These are phyloP conservation scores for Caerostris extrusa DNA, from an alignment of 1,140 invertebrate species.

Conservation along the genomic window DNA sequence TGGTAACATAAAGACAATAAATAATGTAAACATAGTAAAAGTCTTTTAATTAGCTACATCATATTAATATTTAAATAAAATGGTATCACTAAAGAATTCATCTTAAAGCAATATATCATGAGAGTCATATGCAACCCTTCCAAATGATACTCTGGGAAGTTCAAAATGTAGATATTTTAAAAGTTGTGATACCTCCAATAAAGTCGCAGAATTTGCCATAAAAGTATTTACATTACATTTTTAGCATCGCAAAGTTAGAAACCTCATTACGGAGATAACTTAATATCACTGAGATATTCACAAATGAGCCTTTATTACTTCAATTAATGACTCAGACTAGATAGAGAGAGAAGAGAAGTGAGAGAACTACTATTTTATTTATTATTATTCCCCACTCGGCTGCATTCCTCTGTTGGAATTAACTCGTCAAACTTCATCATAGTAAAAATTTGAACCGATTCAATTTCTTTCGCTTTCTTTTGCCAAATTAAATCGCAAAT, in stretches of 20 bases:
- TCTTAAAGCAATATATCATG: too few relatives aligned
- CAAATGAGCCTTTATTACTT: background rate
- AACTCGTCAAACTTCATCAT: background rate
- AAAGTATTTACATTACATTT: background rate
- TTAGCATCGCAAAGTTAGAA: background rate
- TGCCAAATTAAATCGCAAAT: constrained; percentile 1
- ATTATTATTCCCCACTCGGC: background rate
- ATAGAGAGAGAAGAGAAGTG: background rate
- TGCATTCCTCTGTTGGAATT: background rate
- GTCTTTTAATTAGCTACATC: too few relatives aligned
- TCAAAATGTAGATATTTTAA: background rate
- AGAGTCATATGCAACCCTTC: too few relatives aligned
- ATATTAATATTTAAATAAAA: too few relatives aligned
- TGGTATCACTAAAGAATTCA: too few relatives aligned
- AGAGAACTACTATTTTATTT: background rate
- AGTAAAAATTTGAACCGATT: constrained; percentile 1
- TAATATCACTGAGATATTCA: background rate
- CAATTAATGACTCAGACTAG: background rate
- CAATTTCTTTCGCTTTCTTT: constrained; percentile 22
- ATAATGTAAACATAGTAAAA: too few relatives aligned
- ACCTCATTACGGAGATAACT: background rate
- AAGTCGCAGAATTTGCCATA: background rate
- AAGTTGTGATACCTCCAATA: background rate
- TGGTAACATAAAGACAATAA: too few relatives aligned
- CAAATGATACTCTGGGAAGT: background rate